phyloP scores from a whole-genome alignment of 2,797 vertebrate genomes.

The Champsocephalus esox region DNA sequence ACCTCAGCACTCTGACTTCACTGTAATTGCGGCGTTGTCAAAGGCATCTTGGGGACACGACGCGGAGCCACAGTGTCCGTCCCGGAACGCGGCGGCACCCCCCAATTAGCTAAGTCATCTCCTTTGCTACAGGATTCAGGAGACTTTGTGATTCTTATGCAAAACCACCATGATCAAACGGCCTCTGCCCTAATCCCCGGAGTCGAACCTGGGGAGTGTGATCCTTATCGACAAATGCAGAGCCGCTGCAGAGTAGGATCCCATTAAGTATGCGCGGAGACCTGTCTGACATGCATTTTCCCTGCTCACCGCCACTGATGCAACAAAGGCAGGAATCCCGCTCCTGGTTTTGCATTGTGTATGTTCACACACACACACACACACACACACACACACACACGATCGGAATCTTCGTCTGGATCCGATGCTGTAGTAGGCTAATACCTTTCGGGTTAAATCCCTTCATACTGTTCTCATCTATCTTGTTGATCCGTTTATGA shows the following conservation, averaged over 20 bases:
- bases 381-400: conserved; percentile 16
- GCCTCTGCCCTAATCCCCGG: conserved; percentile 76
- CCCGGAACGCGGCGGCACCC: conserved; percentile 45
- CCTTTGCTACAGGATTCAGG: conserved; percentile 57
- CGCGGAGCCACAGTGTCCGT: conserved; percentile 45
- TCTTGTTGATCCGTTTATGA: conserved; percentile 59
- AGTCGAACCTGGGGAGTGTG: conserved; percentile 77
- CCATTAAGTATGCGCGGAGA: conserved; percentile 73
- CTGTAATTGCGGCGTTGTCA: conserved; percentile 65
- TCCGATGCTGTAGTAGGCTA: conserved; percentile 35
- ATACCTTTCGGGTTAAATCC: conserved; percentile 47
- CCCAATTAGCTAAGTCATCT: conserved; percentile 77
- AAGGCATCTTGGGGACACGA: conserved; percentile 72
- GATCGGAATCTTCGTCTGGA: conserved; percentile 38
- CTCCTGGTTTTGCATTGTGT: conserved; percentile 55
- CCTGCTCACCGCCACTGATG: conserved; percentile 51
- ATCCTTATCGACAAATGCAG: conserved; percentile 78
- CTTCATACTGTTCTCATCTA: conserved; percentile 52
- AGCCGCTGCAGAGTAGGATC: conserved; percentile 60
- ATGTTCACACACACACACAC: conserved; percentile 52
- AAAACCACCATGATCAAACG: conserved; percentile 77
- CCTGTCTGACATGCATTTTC: conserved; percentile 66
- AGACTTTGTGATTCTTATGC: conserved; percentile 75
- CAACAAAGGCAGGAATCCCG: conserved; percentile 60
- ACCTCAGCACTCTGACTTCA: conserved; percentile 51